Base-by-base conservation (phyloP, 1,140 invertebrate species). In the Drosophila carrolli region DNA sequence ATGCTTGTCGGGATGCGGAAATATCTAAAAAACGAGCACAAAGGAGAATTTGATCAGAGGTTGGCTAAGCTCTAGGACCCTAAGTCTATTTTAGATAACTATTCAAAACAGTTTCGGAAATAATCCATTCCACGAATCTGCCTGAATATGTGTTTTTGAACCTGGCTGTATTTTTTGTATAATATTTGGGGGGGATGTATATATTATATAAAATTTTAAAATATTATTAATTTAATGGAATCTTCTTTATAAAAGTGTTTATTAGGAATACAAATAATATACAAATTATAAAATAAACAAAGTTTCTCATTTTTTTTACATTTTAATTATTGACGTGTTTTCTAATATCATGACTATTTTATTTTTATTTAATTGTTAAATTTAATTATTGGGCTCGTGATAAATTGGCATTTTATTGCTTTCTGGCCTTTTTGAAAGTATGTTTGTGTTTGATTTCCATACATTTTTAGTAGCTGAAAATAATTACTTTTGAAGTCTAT, bases 1-100 rank as follows among this genome's bases (percentile, higher is more conserved):
- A 93, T 96, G 61, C 93, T 96, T 44, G 93, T 92, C 78, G 95
- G 94, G 68, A 94, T 95, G 93, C 93, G 93, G 38, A 93, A 93
- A 41, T 95, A 94, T 91, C 71, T 95, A 8, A 94, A 94, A 81
- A 93, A 93, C 38, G 91, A 93, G 56, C 94, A 95, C 81, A 95
- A 94, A 91, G 47, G 54, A 9, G 70, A 75, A 40, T 95, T 94
- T 86, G 93, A 93, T 72, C 27, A 68, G 10, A 57, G 75, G 1
- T 14, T 91, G 43, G 65, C 82, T 37, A 54, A 75, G 38, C 46
- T 57, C 4, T 13, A 40, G 38, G 5, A 9, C 11, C 9, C 9
- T 32, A 35, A 14, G 1, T 0, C n/a, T 4, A 1, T 14, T 29
- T 13, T n/a, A n/a, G 7, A 2, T 29, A 0, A 14, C 5, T 32